Conservation (phyloP, 2,797 vertebrate species). For the Psittacula derbiana region DNA sequence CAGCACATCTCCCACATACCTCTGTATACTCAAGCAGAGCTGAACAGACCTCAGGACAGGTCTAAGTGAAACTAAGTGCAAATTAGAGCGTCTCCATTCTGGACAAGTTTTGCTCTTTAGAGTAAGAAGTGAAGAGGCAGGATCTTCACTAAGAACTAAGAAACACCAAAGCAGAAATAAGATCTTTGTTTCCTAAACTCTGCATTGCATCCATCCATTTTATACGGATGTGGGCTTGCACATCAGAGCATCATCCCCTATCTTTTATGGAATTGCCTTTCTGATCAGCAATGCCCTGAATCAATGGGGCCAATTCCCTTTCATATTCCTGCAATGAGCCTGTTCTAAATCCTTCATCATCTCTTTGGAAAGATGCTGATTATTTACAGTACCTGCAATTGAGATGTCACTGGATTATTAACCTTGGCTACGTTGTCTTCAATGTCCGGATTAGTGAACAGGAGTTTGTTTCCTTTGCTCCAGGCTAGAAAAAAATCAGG, state of each 20-base stretch:
- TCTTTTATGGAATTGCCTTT: background rate
- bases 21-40: background rate
- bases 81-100: fast-evolving
- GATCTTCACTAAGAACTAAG: background rate
- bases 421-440: conserved; percentile 20
- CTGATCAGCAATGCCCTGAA: background rate
- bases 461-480: background rate
- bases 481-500: background rate
- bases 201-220: background rate
- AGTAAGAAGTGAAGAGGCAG: background rate
- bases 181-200: background rate
- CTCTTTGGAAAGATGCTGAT: conserved; percentile 9
- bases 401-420: conserved; percentile 52
- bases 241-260: background rate
- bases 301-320: background rate
- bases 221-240: background rate
- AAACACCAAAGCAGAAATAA: background rate
- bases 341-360: conserved; percentile 3
- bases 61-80: background rate
- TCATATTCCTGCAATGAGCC: conserved; percentile 24
- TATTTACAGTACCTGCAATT: conserved; percentile 44
- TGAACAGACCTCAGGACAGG: background rate
- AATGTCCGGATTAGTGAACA: conserved; percentile 3
- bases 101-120: background rate
- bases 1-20: background rate